Evolutionary conservation across 2,113 vertebrate genomes (phyloP).

Genomic region (Poeciliopsis retropinna): DNA sequence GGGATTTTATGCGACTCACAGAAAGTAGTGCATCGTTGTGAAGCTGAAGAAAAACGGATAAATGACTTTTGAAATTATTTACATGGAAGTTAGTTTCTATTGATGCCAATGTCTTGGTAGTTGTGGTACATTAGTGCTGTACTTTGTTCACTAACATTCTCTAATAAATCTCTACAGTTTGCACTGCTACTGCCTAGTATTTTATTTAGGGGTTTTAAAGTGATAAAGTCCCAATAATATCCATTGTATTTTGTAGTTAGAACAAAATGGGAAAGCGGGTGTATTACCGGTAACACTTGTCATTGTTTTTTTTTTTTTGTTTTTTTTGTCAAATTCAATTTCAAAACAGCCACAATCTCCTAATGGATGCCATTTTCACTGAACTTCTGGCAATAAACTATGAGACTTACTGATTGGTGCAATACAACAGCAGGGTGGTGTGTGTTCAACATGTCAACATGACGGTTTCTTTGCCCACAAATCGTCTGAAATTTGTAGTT

Average conservation of each 20-base stretch:
- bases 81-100: too few species aligned
- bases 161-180: too few species aligned
- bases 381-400: background rate
- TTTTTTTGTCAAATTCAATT: background rate
- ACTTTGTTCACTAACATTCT: too few species aligned
- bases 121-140: too few species aligned
- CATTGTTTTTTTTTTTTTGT: too few species aligned
- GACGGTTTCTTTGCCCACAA: background rate
- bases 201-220: background rate
- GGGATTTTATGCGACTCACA: too few species aligned
- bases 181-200: background rate
- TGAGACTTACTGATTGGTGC: background rate
- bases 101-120: too few species aligned
- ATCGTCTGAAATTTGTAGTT: background rate
- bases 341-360: background rate
- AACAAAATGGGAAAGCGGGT: background rate
- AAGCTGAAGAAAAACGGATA: too few species aligned
- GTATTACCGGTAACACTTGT: background rate
- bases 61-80: too few species aligned
- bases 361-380: background rate
- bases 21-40: too few species aligned
- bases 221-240: background rate
- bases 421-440: background rate
- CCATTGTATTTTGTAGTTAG: background rate
- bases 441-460: background rate